These are phyloP conservation scores for Atlantisia rogersi DNA, from an alignment of 2,113 vertebrate genomes.

Conservation along the genomic window DNA sequence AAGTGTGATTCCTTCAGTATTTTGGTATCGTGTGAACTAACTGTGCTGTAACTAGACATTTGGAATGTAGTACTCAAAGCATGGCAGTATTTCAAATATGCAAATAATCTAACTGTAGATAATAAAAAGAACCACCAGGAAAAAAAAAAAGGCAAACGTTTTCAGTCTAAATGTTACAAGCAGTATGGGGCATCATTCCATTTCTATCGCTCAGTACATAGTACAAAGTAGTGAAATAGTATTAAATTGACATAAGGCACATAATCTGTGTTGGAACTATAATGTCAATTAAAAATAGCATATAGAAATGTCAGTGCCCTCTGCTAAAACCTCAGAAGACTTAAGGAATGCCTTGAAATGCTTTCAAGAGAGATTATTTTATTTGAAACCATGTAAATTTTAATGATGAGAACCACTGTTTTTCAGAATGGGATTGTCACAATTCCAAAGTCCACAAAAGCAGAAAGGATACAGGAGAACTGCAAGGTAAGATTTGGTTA, in stretches of 20 bases:
- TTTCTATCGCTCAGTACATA: neutral
- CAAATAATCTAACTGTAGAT: neutral
- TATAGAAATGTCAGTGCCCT: neutral
- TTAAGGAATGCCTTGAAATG: neutral
- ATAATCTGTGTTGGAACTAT: neutral
- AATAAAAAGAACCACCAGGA: neutral
- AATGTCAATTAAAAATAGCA: neutral
- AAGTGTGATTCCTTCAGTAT: neutral
- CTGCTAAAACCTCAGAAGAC: neutral
- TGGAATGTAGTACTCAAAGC: neutral
- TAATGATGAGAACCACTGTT: neutral
- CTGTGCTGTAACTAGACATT: neutral
- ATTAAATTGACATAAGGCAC: neutral
- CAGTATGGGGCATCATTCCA: neutral
- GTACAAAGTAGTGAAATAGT: neutral
- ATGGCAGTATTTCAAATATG: neutral
- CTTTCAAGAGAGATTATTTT: neutral
- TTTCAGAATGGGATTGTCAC: slow-evolving; percentile 83
- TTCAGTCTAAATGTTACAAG: neutral
- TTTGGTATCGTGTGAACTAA: neutral
- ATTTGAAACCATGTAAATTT: neutral
- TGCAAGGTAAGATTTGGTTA: slow-evolving; percentile 73
- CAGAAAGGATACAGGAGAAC: slow-evolving; percentile 79
- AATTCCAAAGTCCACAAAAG: slow-evolving; percentile 84
- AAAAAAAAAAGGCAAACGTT: neutral